Conservation (phyloP, 1,140 invertebrate species). For the Lordiphosa clarofinis region DNA sequence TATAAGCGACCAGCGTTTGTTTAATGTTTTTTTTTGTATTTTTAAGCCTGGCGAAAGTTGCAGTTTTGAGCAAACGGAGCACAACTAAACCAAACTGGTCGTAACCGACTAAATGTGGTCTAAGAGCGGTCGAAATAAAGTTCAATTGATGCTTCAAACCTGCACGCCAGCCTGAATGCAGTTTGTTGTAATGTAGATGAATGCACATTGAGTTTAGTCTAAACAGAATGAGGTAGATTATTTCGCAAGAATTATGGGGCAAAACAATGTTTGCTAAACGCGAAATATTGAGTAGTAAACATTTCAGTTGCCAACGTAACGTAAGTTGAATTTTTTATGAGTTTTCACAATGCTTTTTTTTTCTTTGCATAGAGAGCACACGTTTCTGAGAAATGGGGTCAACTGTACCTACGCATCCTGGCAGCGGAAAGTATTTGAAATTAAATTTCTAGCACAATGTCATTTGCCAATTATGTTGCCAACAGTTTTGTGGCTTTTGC, state of each 20-base stretch:
- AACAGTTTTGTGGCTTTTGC: constrained; percentile 35
- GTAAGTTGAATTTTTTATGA: constrained; percentile 6
- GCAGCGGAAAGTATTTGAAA: constrained; percentile 1
- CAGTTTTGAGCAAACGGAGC: constrained; percentile 28
- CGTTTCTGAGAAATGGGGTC: constrained; percentile 14
- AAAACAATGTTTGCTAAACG: constrained; percentile 15
- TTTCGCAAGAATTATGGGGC: constrained; percentile 53
- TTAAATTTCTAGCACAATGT: constrained; percentile 29
- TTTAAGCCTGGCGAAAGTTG: constrained; percentile 49
- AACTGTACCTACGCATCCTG: background rate
- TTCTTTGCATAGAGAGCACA: constrained; percentile 16
- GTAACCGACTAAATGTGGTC: constrained; percentile 61
- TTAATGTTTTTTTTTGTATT: constrained; percentile 2
- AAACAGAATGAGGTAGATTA: constrained; percentile 42
- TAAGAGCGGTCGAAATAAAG: constrained; percentile 28
- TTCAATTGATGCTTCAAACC: constrained; percentile 15
- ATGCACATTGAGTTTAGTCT: constrained; percentile 34
- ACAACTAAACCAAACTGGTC: constrained; percentile 44
- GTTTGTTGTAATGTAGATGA: constrained; percentile 15
- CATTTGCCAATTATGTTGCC: constrained; percentile 41
- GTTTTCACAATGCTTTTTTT: constrained; percentile 4
- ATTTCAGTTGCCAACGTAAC: constrained; percentile 3
- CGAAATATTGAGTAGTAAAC: constrained; percentile 4
- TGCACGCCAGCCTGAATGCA: constrained; percentile 3
- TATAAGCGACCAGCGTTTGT: constrained; percentile 15